These are phyloP conservation scores for Gastracanthus pulcherrimus DNA, from an alignment of 2,888 invertebrate genomes.

Conservation along the genomic window DNA sequence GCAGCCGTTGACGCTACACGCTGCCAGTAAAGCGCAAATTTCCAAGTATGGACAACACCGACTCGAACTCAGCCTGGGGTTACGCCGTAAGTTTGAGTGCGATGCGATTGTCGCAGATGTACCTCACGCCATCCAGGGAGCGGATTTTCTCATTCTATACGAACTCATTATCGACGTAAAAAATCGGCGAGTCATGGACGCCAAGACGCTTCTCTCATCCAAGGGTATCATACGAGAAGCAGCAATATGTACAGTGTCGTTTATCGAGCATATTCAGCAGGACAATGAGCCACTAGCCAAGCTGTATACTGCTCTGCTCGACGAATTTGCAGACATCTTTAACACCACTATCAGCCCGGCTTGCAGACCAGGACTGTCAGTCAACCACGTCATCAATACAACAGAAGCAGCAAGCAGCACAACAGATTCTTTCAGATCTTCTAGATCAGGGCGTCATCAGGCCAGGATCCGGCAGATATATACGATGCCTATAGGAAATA, in stretches of 20 bases:
- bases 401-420: not conserved
- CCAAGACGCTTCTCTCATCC: too few relatives aligned
- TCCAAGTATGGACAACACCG: not conserved
- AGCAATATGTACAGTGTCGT: too few relatives aligned
- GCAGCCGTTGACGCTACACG: not conserved
- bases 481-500: slow-evolving; percentile 61
- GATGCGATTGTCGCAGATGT: too few relatives aligned
- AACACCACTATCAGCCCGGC: too few relatives aligned
- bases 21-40: not conserved
- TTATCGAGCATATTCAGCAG: too few relatives aligned
- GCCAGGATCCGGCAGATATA: slow-evolving; percentile 65
- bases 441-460: slow-evolving; percentile 1
- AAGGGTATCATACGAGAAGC: too few relatives aligned
- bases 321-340: too few relatives aligned
- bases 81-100: too few relatives aligned
- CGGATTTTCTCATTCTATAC: not conserved
- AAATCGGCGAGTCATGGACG: not conserved
- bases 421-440: not conserved
- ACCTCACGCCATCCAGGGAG: not conserved
- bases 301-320: too few relatives aligned
- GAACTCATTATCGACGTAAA: not conserved
- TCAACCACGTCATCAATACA: not conserved
- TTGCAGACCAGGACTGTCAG: not conserved
- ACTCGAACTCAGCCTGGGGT: too few relatives aligned
- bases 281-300: not conserved